Conservation (phyloP, 2,797 vertebrate genomes). For the Bradypodion ventrale region DNA sequence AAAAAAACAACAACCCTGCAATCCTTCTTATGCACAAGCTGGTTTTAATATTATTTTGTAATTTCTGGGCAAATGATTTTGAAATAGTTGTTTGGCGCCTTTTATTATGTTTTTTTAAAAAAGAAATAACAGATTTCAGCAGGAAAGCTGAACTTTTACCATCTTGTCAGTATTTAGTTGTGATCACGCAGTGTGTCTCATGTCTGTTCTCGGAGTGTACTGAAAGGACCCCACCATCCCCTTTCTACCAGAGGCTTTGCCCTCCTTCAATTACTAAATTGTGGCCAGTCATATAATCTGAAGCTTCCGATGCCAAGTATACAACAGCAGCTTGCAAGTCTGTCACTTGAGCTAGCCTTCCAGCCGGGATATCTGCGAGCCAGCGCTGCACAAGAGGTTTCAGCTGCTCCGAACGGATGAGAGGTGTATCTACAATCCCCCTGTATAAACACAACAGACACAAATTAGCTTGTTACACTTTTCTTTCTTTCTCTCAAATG, state of each 20-base stretch:
- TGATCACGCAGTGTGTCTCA: slow-evolving; percentile 33
- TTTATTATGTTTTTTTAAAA: not conserved
- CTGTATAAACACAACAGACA: slow-evolving; percentile 52
- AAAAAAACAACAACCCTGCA: not conserved
- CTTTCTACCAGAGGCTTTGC: slow-evolving; percentile 85
- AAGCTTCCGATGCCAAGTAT: slow-evolving; percentile 87
- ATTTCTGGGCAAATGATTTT: not conserved
- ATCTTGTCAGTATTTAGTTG: not conserved
- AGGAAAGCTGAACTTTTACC: not conserved
- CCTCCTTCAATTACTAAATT: slow-evolving; percentile 92
- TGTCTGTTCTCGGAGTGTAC: slow-evolving; percentile 1
- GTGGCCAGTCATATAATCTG: slow-evolving; percentile 89
- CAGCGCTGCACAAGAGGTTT: slow-evolving; percentile 83
- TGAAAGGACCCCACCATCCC: slow-evolving; percentile 31
- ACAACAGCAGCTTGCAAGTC: slow-evolving; percentile 89
- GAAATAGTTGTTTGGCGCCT: not conserved
- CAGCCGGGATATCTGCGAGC: slow-evolving; percentile 86
- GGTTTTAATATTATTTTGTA: not conserved
- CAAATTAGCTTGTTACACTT: accelerated
- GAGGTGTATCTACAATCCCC: slow-evolving; percentile 87
- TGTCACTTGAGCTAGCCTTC: slow-evolving; percentile 85
- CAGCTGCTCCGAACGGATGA: slow-evolving; percentile 84
- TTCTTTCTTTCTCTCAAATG: not conserved
- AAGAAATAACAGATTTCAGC: not conserved
- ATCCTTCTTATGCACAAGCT: slow-evolving; percentile 12